Evolutionary conservation across 2,113 vertebrate species (phyloP).

Genomic region (Nothocercus nigrocapillus): DNA sequence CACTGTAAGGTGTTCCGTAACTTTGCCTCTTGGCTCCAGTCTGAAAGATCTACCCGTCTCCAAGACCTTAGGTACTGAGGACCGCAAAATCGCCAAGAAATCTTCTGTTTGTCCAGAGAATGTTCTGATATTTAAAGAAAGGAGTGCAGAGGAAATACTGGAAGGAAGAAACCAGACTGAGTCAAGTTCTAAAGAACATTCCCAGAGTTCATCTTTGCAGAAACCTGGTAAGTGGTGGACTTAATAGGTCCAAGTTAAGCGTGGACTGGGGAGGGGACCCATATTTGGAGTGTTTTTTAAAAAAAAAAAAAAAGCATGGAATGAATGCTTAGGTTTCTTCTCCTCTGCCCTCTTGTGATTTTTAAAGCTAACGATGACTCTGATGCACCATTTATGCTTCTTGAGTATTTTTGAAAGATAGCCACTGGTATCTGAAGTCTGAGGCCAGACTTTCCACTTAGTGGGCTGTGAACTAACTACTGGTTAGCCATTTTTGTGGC

Average conservation of each 20-base stretch:
- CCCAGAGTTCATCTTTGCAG: background rate
- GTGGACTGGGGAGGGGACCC: background rate
- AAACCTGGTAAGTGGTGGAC: slow-evolving; percentile 37
- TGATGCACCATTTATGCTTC: background rate
- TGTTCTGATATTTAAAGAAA: background rate
- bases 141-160: background rate
- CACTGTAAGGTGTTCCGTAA: background rate
- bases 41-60: background rate
- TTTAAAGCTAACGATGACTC: background rate
- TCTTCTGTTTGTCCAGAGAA: background rate
- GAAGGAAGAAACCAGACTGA: background rate
- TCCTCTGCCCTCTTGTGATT: background rate
- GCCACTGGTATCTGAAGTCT: background rate
- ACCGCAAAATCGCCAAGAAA: background rate
- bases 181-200: background rate
- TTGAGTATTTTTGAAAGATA: background rate
- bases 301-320: background rate
- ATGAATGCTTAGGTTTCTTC: background rate
- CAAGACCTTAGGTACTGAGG: background rate
- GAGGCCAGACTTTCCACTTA: background rate
- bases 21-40: background rate
- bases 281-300: background rate
- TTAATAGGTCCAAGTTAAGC: too few species aligned
- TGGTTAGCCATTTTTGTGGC: background rate
- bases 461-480: background rate